Evolutionary conservation across 2,888 invertebrate species (phyloP), one percentile per base, ranked within the genome.

Genomic region (Prosapia bicincta): DNA sequence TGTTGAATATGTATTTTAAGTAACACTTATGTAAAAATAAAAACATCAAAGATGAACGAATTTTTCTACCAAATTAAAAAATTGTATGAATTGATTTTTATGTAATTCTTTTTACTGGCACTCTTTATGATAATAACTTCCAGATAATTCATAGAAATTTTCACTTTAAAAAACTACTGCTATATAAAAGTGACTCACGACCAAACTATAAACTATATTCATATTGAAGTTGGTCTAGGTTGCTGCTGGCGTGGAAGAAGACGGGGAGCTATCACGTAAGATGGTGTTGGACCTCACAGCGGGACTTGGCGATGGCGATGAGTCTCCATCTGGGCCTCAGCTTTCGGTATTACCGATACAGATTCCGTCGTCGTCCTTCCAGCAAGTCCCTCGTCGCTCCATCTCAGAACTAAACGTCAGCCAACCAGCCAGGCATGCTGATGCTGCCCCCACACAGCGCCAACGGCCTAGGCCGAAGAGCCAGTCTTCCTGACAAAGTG

Each of bases 201-300:
- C n/a, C n/a, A n/a, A n/a, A n/a, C n/a, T n/a, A n/a, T n/a, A n/a
- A n/a, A n/a, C n/a, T n/a, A 13, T 38, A 38, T 38, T 38, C 15
- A 38, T 20, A 54, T 54, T 54, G 3, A 54, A 54, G 54, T 69
- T 69, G 20, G 67, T 74, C 28, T 73, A 80, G 80, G 80, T 81
- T 20, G 81, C 79, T 65, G 80, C 80, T 66, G 80, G 80, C 9
- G 79, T 80, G 23, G 80, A 79, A 28, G 79, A 79, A 23, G 76
- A 78, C 66, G 74, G 72, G 24, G 78, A 78, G 20, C 67, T 75
- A 20, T 69, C 78, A 13, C 75, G 71, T 24, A 28, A 26, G 28
- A 82, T 82, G 82, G 82, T 81, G 0, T 78, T 82, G 25, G 82
- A 82, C 71, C 78, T 82, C 25, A 82, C 82, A 3, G 81, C 82